Base-by-base conservation (phyloP, 2,797 vertebrate genomes). In the Spheniscus humboldti region DNA sequence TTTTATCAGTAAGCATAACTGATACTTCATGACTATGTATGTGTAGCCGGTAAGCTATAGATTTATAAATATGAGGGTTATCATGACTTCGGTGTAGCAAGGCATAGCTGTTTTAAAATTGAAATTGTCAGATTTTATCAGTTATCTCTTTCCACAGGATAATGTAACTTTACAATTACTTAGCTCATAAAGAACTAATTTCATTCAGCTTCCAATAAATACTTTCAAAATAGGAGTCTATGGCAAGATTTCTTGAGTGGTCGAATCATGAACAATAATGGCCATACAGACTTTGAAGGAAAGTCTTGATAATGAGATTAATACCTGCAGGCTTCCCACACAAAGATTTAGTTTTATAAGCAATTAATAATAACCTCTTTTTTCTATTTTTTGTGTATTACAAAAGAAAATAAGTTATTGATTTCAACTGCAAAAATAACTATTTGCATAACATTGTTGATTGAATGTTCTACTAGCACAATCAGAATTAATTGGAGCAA, bases 361-460 rank as follows among this genome's bases (percentile, higher is more conserved):
- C 96, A 97, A 98, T 97, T 97, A 96, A 97, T 96, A 97, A 96
- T 85, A 97, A 90, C 94, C n/a, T 87, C 45, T 79, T 93, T 92
- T 92, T 76, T 91, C 94, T 89, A 50, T 66, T 90, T 96, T 97
- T 93, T 84, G 82, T 97, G 89, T 96, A 93, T 96, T 97, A 94
- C 83, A 86, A 96, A 87, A 97, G 97, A 98, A 98, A 98, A 97
- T 98, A 98, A 98, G 97, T 97, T 97, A 97, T 97, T 97, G 97
- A 98, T 97, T 97, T 97, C 96, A 94, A 88, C 96, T 93, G 88
- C 96, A 97, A 96, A 97, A 97, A 97, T 96, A 97, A 94, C 97
- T 96, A 97, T 97, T 98, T 98, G 97, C 97, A 98, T 97, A 97
- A 92, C 93, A 78, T 53, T 86, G 96, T 92, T 97, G 97, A 97